Evolutionary conservation across 2,888 invertebrate genomes (phyloP).

Genomic region (Tupiocoris notatus): DNA sequence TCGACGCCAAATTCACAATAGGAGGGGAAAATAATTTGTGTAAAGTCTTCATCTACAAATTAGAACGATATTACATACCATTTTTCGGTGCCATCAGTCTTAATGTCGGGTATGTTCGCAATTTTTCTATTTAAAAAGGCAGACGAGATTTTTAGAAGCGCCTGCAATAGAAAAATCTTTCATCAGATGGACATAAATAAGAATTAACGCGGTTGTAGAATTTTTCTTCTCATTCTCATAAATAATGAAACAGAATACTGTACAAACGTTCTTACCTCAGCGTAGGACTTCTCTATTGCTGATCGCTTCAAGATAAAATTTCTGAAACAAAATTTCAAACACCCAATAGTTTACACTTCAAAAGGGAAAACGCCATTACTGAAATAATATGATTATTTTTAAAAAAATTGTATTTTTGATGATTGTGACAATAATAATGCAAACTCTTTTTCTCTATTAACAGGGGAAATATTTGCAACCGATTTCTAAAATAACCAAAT

Average conservation of each 20-base stretch:
- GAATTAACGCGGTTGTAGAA: neutral
- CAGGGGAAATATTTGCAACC: too few relatives aligned
- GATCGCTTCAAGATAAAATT: conserved; percentile 88
- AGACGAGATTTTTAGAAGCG: conserved; percentile 84
- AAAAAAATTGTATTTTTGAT: too few relatives aligned
- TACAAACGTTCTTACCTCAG: conserved; percentile 67
- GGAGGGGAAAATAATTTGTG: too few relatives aligned
- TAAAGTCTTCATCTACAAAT: too few relatives aligned
- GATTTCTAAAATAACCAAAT: too few relatives aligned
- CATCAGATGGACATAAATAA: neutral
- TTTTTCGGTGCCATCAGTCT: conserved; percentile 84
- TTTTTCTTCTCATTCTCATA: neutral
- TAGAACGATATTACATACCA: conserved; percentile 71
- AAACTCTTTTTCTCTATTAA: too few relatives aligned
- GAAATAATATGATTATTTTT: too few relatives aligned
- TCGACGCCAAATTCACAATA: too few relatives aligned
- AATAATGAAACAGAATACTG: neutral
- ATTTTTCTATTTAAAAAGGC: conserved; percentile 91
- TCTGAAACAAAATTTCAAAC: conserved; percentile 59
- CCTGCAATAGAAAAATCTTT: conserved; percentile 57
- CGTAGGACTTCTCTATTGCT: conserved; percentile 90
- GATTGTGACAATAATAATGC: too few relatives aligned
- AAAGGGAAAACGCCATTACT: too few relatives aligned
- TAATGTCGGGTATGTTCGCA: conserved; percentile 86
- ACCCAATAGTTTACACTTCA: too few relatives aligned